Conservation (phyloP, 2,113 vertebrate genomes). For the Centrocercus urophasianus region DNA sequence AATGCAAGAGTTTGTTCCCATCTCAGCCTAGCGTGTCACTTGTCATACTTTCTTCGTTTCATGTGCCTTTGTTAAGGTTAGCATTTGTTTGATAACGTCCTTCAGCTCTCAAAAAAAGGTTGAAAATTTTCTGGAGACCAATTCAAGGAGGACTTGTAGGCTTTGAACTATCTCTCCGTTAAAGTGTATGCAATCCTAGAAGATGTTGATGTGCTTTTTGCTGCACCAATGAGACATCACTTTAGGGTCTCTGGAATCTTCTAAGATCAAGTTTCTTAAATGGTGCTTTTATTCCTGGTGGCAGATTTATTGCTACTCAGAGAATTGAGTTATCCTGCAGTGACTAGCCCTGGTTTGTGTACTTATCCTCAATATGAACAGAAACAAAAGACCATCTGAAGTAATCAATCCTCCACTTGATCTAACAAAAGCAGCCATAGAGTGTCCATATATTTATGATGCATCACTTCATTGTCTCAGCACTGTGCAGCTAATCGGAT, state of each 20-base stretch:
- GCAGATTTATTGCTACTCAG: conserved; percentile 5
- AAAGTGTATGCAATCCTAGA: neutral
- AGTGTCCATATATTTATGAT: neutral
- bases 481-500: neutral
- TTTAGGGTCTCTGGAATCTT: conserved; percentile 12
- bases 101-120: neutral
- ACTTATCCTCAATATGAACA: neutral
- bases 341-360: neutral
- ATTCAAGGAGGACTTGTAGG: neutral
- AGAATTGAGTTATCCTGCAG: neutral
- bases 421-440: neutral
- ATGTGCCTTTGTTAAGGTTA: neutral
- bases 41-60: neutral
- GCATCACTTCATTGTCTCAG: neutral
- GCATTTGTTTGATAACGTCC: neutral
- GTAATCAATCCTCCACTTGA: neutral
- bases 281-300: conserved; percentile 17
- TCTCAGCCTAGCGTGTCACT: neutral
- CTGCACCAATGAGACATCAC: neutral
- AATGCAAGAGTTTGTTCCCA: neutral
- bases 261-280: neutral
- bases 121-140: neutral
- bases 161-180: neutral
- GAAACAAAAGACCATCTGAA: neutral
- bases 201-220: neutral